A percentile compares a stretch with the other conserved stretches of the same genome.
Conservation (phyloP, 23 tunicate genomes). For the Clavelina lepadiformis region DNA sequence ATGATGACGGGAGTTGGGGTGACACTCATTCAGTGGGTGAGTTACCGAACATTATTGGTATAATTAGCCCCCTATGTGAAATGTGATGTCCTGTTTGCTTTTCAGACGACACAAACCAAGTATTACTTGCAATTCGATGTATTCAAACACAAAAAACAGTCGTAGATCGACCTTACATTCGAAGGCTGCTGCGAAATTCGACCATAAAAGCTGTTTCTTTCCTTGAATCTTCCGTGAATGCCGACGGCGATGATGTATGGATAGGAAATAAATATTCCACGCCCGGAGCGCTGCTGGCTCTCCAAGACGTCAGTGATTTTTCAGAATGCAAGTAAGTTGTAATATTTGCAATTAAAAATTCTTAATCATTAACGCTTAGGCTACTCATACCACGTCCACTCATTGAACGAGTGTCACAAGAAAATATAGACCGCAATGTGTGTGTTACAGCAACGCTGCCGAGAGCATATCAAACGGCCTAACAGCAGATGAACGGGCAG, state of each 20-base stretch:
- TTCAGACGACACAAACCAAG: not conserved
- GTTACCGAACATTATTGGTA: no score
- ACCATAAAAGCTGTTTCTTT: not conserved
- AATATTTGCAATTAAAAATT: no score
- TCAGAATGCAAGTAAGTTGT: not conserved
- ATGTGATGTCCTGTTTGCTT: no score
- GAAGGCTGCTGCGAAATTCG: not conserved
- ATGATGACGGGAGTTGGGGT: slow-evolving; percentile 7
- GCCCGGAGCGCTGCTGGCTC: slow-evolving; percentile 4
- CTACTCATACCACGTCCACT: no score
- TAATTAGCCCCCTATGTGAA: no score
- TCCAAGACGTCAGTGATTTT: not conserved
- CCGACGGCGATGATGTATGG: not conserved
- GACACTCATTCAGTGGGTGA: no score
- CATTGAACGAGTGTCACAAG: no score
- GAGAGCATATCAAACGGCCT: not conserved
- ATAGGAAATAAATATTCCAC: slow-evolving; percentile 27
- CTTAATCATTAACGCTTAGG: no score
- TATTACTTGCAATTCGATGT: not conserved
- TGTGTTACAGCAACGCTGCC: not conserved
- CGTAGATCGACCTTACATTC: not conserved
- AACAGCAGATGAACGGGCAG: not conserved
- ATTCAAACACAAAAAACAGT: not conserved
- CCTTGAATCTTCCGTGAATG: not conserved
- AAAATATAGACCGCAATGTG: not conserved